Percentiles rank a stretch among this genome's conserved stretches.
Conservation (phyloP, 1,140 invertebrate species). For the Megalonaias nervosa region DNA sequence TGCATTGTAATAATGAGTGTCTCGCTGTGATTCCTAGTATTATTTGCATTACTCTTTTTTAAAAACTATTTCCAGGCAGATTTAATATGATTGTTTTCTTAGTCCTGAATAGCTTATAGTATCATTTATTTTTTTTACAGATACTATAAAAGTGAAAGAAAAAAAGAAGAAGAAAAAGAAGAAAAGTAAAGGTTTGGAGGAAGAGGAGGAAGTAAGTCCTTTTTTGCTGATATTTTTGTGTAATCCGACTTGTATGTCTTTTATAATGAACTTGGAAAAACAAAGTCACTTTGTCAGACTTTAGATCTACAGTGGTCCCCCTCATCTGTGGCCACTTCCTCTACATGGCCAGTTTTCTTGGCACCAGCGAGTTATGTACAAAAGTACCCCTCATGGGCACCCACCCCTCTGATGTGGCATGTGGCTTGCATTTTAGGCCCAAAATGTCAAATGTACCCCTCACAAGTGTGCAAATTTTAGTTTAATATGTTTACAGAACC, state of each 20-base stretch:
- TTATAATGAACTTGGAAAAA: background rate
- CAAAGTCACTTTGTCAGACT: background rate
- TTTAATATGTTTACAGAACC: no score
- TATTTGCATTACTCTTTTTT: background rate
- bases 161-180: slow-evolving; percentile 70
- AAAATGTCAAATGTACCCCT: no score
- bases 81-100: background rate
- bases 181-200: slow-evolving; percentile 51
- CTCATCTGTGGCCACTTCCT: background rate
- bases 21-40: background rate
- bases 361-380: no score
- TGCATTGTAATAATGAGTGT: background rate
- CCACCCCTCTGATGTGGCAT: no score
- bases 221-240: background rate
- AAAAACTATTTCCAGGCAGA: background rate
- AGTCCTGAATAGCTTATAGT: background rate
- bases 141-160: slow-evolving; percentile 70
- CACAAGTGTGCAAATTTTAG: no score
- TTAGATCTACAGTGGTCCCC: background rate
- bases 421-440: no score
- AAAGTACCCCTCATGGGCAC: no score
- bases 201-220: slow-evolving; percentile 40
- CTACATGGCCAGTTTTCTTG: no score
- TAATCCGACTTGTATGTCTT: background rate
- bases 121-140: slow-evolving; percentile 39